Evolutionary conservation across 2,113 vertebrate genomes (phyloP), one percentile per base, ranked within the genome.

Genomic region (Ammospiza nelsoni): DNA sequence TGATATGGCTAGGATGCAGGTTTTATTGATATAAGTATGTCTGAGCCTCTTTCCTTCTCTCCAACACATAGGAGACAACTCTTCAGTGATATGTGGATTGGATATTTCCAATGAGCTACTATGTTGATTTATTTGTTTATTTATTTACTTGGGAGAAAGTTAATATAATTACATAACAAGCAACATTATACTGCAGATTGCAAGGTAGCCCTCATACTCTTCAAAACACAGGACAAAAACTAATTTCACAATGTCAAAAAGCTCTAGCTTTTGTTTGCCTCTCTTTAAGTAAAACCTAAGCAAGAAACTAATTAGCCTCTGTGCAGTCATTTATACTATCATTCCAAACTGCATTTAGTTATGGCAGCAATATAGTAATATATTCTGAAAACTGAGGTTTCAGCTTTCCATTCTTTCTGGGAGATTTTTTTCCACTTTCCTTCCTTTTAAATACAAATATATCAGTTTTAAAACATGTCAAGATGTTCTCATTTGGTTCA

Each of bases 391-490:
- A 80, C 1, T 33, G 21, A 33, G 41, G 17, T 63, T n/a, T 11
- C 55, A 78, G 19, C n/a, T 84, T 89, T 92, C 87, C 21, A 65
- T 67, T 85, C 46, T 51, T 18, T 57, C 59, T 55, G 15, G 8
- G 44, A 81, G 11, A 58, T 19, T 82, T 57, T 69, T 79, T 90
- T 21, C 6, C 9, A 8, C 8, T 21, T 73, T 33, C 52, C 61
- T 86, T 57, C 37, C 12, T 75, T 94, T 83, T 74, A 46, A 22
- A 55, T 62, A 83, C 22, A 94, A 89, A 91, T 69, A 39, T 52
- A 55, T 77, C 11, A 86, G 90, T 95, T 91, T 89, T 91, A 92
- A 90, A 96, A 91, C 54, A 92, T 25, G 61, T 83, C 89, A 95
- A 90, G 93, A 39, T 18, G 15, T 76, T 54, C 59, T 63, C 46